Base-by-base conservation (phyloP, 1,140 invertebrate genomes). In the Eulimnadia texana region DNA sequence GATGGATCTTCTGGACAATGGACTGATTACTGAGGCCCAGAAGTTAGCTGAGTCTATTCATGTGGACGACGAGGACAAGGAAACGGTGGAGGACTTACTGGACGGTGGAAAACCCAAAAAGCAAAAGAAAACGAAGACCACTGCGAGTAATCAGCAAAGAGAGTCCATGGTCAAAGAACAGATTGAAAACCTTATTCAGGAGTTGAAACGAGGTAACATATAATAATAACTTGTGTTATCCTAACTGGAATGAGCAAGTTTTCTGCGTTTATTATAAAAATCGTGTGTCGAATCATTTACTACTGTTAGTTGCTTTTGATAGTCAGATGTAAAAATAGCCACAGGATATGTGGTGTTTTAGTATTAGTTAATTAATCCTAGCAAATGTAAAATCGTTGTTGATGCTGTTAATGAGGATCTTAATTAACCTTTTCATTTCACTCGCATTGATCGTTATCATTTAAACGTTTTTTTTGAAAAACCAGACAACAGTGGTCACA, bases 1-100 rank as follows among this genome's bases (percentile, higher is more conserved):
- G 71, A 70, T 94, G 16, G 77, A 81, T 53, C 76, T 93, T 9
- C 69, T 96, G 2, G 78, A 88, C 65, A 74, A 79, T 54, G 92
- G 93, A 0, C 78, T 83, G 68, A 75, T 88, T 1, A 81, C 78
- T 27, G 81, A 86, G 68, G 79, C 88, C 1, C 77, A 83, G 50
- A 80, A 84, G 25, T 50, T 77, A 29, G 71, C 87, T 27, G 80
- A 85, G 65, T 71, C 68, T 13, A 63, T 68, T n/a, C 29, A 62
- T 24, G 22, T 42, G n/a, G 47, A 61, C 11, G 63, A 63, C 27
- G 54, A 65, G 27, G 61, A 63, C 24, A 60, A 56, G 52, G 65
- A 67, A 19, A 28, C 59, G 24, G 24, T 64, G 19, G 56, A 77
- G 22, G 70, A 74, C 64, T 42, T 42, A 16, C 16, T 42, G 16